These are phyloP conservation scores for Pherbina coryleti DNA, from an alignment of 2,888 invertebrate species.

Conservation along the genomic window DNA sequence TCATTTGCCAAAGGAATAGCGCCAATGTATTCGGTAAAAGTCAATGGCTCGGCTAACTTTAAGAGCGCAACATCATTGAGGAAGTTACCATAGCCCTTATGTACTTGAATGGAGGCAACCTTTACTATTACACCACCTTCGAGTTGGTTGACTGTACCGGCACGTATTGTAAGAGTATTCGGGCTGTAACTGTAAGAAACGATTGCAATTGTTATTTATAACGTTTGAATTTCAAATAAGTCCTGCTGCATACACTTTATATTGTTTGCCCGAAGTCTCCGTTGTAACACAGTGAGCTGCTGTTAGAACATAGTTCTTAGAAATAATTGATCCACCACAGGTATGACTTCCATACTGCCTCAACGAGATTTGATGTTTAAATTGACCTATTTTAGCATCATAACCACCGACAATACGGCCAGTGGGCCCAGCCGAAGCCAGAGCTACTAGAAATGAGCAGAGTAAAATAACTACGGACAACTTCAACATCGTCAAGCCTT, in stretches of 20 bases:
- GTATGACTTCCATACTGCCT: constrained; percentile 50
- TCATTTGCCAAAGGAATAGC: constrained; percentile 55
- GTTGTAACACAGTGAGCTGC: constrained; percentile 64
- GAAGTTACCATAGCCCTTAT: constrained; percentile 56
- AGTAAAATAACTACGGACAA: constrained; percentile 17
- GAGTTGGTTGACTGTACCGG: constrained; percentile 53
- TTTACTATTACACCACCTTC: constrained; percentile 56
- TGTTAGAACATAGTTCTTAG: constrained; percentile 56
- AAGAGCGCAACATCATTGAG: constrained; percentile 61
- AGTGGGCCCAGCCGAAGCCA: not conserved
- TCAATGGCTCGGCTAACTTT: constrained; percentile 52
- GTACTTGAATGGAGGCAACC: constrained; percentile 54
- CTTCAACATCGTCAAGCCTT: constrained; percentile 1
- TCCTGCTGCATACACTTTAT: constrained; percentile 48
- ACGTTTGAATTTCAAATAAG: too few relatives aligned
- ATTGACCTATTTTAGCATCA: constrained; percentile 61
- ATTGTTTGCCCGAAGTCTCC: constrained; percentile 36
- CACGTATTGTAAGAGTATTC: constrained; percentile 39
- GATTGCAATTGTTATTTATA: too few relatives aligned
- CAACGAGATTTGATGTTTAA: constrained; percentile 67
- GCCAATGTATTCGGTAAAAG: constrained; percentile 53
- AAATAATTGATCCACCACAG: constrained; percentile 65
- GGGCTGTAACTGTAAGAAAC: not conserved
- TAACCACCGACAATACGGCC: constrained; percentile 62
- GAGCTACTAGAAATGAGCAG: not conserved